A percentile compares a stretch with the other conserved stretches of the same genome.
phyloP scores from a whole-genome alignment of 2,888 invertebrate species.

The Lasioglossum vierecki region DNA sequence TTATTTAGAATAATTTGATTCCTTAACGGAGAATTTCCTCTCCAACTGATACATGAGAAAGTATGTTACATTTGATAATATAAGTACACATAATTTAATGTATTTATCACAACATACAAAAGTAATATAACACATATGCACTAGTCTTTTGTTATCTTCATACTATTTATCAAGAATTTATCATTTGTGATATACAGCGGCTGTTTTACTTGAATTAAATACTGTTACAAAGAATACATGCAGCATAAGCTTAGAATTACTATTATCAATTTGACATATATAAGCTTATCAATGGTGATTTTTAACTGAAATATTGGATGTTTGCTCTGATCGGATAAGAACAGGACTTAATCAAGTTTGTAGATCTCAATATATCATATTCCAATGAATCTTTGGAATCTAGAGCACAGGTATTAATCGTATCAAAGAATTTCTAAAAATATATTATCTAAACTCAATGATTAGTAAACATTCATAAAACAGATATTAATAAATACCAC shows the following conservation, averaged over 20 bases:
- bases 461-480: not conserved
- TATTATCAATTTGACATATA: not conserved
- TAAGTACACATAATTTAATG: not conserved
- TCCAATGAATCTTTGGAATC: not conserved
- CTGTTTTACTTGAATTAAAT: not conserved
- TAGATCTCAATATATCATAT: not conserved
- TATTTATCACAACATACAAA: not conserved
- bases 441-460: not conserved
- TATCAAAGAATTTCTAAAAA: not conserved
- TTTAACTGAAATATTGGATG: not conserved
- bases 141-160: not conserved
- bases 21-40: not conserved
- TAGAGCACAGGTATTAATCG: not conserved
- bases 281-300: not conserved
- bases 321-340: not conserved
- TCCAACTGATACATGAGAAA: not conserved
- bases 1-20: not conserved
- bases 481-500: not conserved
- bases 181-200: not conserved
- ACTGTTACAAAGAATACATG: not conserved
- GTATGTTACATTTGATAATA: constrained; percentile 5
- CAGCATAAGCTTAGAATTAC: not conserved
- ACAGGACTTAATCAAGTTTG: not conserved
- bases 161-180: not conserved
- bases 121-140: not conserved